Percentiles rank a stretch among this genome's conserved stretches.
phyloP scores from a whole-genome alignment of 2,797 vertebrate genomes.

The Helicolenus hilgendorfi region DNA sequence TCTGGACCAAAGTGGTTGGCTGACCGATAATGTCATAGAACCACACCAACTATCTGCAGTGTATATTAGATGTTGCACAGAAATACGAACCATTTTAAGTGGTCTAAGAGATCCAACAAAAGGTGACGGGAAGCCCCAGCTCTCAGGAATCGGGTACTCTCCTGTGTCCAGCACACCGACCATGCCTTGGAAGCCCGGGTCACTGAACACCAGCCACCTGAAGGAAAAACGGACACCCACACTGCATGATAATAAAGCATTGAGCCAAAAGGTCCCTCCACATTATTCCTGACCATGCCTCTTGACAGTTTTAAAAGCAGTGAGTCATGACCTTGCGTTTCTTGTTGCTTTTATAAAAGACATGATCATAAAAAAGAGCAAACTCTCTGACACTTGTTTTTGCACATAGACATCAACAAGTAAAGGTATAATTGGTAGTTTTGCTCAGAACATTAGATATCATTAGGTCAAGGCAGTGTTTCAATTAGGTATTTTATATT shows the following conservation, averaged over 20 bases:
- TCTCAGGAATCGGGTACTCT: constrained; percentile 92
- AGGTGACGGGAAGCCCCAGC: constrained; percentile 93
- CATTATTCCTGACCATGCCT: not conserved
- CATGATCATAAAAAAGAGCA: not conserved
- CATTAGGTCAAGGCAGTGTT: not conserved
- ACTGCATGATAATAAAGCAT: not conserved
- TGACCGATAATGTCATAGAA: not conserved
- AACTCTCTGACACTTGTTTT: not conserved
- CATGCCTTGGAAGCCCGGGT: constrained; percentile 94
- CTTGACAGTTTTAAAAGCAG: not conserved
- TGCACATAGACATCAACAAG: not conserved
- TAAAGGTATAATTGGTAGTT: not conserved
- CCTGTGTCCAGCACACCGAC: constrained; percentile 94
- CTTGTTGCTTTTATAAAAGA: not conserved
- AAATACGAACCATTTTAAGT: constrained; percentile 93
- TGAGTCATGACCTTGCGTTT: not conserved
- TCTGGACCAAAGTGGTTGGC: not conserved
- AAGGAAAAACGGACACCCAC: not conserved
- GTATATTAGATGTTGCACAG: not conserved
- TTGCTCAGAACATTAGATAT: not conserved
- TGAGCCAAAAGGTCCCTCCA: not conserved
- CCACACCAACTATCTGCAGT: not conserved
- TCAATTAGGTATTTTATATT: constrained; percentile 8
- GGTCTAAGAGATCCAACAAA: constrained; percentile 94
- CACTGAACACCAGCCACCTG: constrained; percentile 97